phyloP scores from a whole-genome alignment of 92 coral and sea anemone species.

The Palythoa caribaeorum region DNA sequence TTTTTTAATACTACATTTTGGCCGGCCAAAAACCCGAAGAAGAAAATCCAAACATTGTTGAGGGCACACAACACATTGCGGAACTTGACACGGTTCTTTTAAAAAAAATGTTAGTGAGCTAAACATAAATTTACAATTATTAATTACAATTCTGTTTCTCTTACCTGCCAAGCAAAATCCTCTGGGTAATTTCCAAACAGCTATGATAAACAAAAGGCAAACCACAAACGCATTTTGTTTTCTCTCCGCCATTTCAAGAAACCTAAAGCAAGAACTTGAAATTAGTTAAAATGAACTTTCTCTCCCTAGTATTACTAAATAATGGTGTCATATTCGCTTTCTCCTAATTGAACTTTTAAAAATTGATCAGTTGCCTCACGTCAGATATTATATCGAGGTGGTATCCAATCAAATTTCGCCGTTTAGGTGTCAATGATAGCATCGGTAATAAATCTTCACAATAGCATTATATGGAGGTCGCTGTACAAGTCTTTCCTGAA shows the following conservation, averaged over 20 bases:
- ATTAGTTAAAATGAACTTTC: background rate
- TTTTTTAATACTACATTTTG: too few relatives aligned
- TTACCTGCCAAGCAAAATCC: slow-evolving; percentile 11
- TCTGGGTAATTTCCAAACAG: background rate
- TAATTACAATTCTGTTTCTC: background rate
- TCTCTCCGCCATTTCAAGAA: background rate
- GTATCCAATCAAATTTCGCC: too few relatives aligned
- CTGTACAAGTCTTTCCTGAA: too few relatives aligned
- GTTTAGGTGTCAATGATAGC: too few relatives aligned
- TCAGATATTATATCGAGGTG: too few relatives aligned
- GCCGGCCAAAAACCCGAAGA: too few relatives aligned
- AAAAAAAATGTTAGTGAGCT: background rate
- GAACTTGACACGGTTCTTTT: background rate
- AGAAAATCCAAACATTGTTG: too few relatives aligned
- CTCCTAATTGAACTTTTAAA: background rate
- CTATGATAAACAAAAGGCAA: background rate
- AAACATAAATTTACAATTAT: background rate
- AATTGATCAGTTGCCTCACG: too few relatives aligned
- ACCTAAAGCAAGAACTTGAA: background rate
- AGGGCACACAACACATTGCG: too few relatives aligned
- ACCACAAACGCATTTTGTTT: background rate
- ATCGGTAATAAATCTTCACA: too few relatives aligned
- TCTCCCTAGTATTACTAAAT: background rate
- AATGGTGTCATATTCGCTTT: background rate
- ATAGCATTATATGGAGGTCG: too few relatives aligned